Conservation (phyloP, 35 echinoderm and acorn worm genomes). For the Amphiura filiformis region DNA sequence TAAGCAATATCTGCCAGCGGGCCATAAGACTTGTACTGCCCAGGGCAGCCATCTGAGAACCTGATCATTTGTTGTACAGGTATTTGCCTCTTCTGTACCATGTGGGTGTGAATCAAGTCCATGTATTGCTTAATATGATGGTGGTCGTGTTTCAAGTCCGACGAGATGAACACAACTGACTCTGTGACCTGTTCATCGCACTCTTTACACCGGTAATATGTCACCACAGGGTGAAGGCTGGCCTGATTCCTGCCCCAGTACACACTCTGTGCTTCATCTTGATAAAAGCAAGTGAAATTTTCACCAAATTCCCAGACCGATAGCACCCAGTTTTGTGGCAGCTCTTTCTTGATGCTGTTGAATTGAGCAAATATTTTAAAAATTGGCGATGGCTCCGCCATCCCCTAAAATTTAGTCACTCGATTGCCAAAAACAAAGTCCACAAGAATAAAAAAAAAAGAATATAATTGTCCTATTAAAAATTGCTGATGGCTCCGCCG, state of each 20-base stretch:
- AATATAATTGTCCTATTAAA: conserved; percentile 18
- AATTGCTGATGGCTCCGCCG: not conserved
- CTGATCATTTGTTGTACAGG: not conserved
- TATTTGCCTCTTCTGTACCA: not conserved
- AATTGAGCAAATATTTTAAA: no score
- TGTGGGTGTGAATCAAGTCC: not conserved
- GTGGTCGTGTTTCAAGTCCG: not conserved
- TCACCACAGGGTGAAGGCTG: conserved; percentile 32
- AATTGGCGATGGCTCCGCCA: no score
- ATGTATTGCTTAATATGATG: not conserved
- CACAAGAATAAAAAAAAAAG: conserved; percentile 34
- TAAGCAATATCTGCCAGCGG: not conserved
- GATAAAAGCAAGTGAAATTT: conserved; percentile 34
- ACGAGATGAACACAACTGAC: not conserved
- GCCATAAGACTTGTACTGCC: not conserved
- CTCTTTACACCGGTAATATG: conserved; percentile 19
- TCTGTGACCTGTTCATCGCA: conserved; percentile 18
- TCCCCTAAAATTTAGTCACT: no score
- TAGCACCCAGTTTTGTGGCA: conserved; percentile 8
- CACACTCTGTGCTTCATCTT: conserved; percentile 48
- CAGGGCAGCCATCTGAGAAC: not conserved
- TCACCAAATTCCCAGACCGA: conserved; percentile 41
- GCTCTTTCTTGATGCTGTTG: conserved; percentile 12
- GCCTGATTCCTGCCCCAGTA: conserved; percentile 31
- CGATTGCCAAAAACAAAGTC: no score